Base-by-base conservation (phyloP, 2,113 vertebrate genomes). In the Argyrosomus japonicus region DNA sequence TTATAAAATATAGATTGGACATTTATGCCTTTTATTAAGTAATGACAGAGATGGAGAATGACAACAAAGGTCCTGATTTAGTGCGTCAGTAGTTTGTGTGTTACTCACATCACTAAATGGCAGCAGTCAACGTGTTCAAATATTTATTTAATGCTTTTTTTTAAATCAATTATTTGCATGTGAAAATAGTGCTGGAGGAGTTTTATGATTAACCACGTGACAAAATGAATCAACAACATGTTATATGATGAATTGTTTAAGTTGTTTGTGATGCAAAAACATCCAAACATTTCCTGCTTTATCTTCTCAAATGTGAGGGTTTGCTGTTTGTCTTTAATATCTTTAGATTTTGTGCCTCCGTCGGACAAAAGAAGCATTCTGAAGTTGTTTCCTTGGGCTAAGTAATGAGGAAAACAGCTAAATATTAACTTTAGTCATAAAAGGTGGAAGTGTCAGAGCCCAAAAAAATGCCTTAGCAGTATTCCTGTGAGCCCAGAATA, bases 401-500 rank as follows among this genome's bases (percentile, higher is more conserved):
- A 50, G n/a, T 25, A 51, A 68, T 67, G 5, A 67, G 12, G 17
- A 6, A 48, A 23, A 32, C 48, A 1, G 43, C 47, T 8, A 36
- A 17, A 29, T 19, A 27, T 29, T 43, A 50, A 9, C 1, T 23
- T 36, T 2, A 19, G 27, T 75, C 29, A 21, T 10, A 47, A 54
- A 5, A 23, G 57, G 10, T 53, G 29, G n/a, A 50, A 27, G 10
- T 27, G 56, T 23, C 10, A 25, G 58, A 75, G 25, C 14, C 32
- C 62, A 10, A 82, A 43, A 43, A 32, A 32, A 36, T 50, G 51
- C 13, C 45, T 8, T 13, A 4, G 19, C 32, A 32, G 9, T 48
- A 40, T 27, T 57, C 58, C 48, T 50, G 57, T 25, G 56, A 63
- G 75, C 57, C 75, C 47, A 80, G 72, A 80, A 83, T 68, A 80